Conservation (phyloP, 2,797 vertebrate genomes). For the Mormyrus proboscirostris region DNA sequence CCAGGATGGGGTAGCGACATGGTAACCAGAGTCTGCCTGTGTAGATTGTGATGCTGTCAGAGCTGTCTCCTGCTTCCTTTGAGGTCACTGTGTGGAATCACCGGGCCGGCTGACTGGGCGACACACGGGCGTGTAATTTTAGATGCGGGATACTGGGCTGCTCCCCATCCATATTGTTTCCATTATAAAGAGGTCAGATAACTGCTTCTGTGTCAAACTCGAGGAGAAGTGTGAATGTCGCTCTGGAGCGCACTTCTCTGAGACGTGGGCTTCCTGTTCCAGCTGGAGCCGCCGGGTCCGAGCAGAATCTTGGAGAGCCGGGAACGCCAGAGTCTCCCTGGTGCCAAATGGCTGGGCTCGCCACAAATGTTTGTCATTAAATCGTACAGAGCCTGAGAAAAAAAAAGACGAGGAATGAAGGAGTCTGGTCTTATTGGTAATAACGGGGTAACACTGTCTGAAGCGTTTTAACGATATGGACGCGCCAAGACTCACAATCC, state of each 20-base stretch:
- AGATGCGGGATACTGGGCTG: conserved; percentile 54
- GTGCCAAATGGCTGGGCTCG: conserved; percentile 56
- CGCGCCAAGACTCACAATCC: conserved; percentile 47
- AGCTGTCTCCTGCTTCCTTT: conserved; percentile 26
- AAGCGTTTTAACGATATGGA: conserved; percentile 60
- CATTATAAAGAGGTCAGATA: conserved; percentile 47
- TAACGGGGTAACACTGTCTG: conserved; percentile 57
- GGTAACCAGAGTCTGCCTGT: not conserved
- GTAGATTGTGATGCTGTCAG: conserved; percentile 46
- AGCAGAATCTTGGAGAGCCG: conserved; percentile 44
- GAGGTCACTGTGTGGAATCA: conserved; percentile 48
- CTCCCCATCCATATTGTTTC: conserved; percentile 49
- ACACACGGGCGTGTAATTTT: conserved; percentile 63
- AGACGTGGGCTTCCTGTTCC: conserved; percentile 40
- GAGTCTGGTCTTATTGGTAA: conserved; percentile 61
- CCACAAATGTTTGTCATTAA: conserved; percentile 64
- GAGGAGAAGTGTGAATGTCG: not conserved
- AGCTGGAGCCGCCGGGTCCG: conserved; percentile 54
- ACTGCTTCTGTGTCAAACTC: conserved; percentile 42
- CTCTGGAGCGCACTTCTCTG: conserved; percentile 29
- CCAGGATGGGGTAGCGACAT: no score
- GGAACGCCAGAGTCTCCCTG: conserved; percentile 37
- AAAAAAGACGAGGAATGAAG: conserved; percentile 51
- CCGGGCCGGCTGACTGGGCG: conserved; percentile 39
- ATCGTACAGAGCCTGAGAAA: conserved; percentile 61